Conservation (phyloP, 2,888 invertebrate species). For the Ophraella communa region DNA sequence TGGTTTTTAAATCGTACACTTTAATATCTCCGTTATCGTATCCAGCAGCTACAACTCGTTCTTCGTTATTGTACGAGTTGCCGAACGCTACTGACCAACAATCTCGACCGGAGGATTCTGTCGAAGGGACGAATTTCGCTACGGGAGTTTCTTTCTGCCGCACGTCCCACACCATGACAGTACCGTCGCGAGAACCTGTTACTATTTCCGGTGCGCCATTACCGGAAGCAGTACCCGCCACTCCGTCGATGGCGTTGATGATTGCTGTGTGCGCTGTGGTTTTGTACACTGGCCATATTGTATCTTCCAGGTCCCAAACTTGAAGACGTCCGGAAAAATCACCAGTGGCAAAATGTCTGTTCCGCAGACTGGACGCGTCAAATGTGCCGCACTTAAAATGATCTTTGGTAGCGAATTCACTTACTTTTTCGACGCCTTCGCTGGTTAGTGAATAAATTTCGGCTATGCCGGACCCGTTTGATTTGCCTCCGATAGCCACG, state of each 20-base stretch:
- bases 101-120: constrained; percentile 76
- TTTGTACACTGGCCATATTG: constrained; percentile 76
- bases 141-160: constrained; percentile 89
- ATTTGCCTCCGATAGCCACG: constrained; percentile 83
- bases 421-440: constrained; percentile 73
- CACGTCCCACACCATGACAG: constrained; percentile 88
- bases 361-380: constrained; percentile 82
- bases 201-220: constrained; percentile 95
- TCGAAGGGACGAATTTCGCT: constrained; percentile 82
- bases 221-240: constrained; percentile 81
- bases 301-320: constrained; percentile 86
- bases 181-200: constrained; percentile 92
- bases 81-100: constrained; percentile 96
- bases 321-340: constrained; percentile 86
- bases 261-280: constrained; percentile 82
- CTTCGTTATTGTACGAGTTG: constrained; percentile 85
- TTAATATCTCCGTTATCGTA: constrained; percentile 97
- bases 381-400: constrained; percentile 94
- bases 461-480: constrained; percentile 84
- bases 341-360: constrained; percentile 86
- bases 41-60: constrained; percentile 87
- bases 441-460: constrained; percentile 81
- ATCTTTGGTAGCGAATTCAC: constrained; percentile 79
- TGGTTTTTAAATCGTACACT: constrained; percentile 86
- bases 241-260: constrained; percentile 90